Conservation (phyloP, 2,113 vertebrate species). For the Alligator sinensis region DNA sequence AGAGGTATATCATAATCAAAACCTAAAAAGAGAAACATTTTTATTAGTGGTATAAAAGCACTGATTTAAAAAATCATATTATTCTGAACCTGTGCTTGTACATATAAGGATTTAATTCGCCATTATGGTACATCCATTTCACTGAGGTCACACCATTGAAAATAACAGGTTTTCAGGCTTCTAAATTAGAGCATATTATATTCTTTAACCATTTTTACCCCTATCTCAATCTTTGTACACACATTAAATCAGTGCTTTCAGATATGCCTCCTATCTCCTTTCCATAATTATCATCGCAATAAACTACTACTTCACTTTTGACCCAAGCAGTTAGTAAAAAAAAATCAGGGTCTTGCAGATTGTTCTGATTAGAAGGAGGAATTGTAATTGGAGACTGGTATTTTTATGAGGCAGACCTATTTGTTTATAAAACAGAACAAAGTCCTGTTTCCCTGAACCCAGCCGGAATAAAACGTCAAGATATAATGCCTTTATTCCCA, state of each 20-base stretch:
- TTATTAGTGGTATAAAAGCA: not conserved
- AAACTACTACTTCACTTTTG: not conserved
- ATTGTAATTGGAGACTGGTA: too few relatives aligned
- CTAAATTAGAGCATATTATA: not conserved
- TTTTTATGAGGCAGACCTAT: too few relatives aligned
- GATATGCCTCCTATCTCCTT: accelerated
- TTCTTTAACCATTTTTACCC: not conserved
- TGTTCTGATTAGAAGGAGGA: too few relatives aligned
- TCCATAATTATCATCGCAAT: not conserved
- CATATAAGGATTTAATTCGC: constrained; percentile 55
- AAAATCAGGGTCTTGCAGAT: too few relatives aligned
- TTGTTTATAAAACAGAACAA: not conserved
- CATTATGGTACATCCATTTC: constrained; percentile 29
- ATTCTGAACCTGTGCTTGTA: constrained; percentile 47
- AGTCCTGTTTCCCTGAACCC: not conserved
- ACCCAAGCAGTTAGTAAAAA: not conserved
- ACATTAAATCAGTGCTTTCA: not conserved
- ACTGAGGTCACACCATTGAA: not conserved
- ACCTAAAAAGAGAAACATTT: not conserved
- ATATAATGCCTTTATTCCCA: accelerated
- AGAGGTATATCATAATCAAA: not conserved
- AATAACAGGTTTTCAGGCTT: not conserved
- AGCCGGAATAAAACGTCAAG: not conserved
- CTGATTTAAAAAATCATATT: not conserved
- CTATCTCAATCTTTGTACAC: not conserved